Percentiles rank a stretch among this genome's conserved stretches.
phyloP scores from a whole-genome alignment of 2,113 vertebrate species.

The Hippopotamus amphibius region DNA sequence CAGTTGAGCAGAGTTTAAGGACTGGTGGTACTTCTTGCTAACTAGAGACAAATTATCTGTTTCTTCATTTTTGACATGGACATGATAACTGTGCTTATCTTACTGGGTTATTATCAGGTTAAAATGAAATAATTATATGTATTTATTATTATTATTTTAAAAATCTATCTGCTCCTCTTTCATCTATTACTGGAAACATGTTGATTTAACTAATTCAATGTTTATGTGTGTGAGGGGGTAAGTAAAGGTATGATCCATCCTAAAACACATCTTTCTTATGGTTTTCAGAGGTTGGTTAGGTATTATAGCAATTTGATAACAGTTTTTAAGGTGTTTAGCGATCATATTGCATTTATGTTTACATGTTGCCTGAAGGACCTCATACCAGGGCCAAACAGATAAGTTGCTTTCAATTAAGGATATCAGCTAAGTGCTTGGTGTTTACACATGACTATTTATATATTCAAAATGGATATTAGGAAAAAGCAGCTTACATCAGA shows the following conservation, averaged over 20 bases:
- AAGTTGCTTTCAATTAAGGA: conserved; percentile 85
- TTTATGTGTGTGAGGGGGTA: background rate
- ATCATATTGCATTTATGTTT: conserved; percentile 80
- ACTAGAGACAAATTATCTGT: background rate
- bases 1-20: background rate
- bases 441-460: conserved; percentile 83
- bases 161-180: background rate
- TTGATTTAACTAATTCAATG: background rate
- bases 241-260: background rate
- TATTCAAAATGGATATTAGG: conserved; percentile 75
- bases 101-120: background rate
- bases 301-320: conserved; percentile 69
- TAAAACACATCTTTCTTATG: background rate
- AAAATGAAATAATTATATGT: background rate
- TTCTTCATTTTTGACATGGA: background rate
- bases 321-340: conserved; percentile 68
- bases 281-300: conserved; percentile 55
- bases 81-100: background rate
- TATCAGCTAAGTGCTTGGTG: conserved; percentile 59
- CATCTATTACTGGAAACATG: conserved; percentile 16
- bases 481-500: conserved; percentile 68
- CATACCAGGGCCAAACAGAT: conserved; percentile 67
- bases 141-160: background rate
- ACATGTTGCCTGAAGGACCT: conserved; percentile 81
- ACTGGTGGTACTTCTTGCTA: background rate